Evolutionary conservation across 2,888 invertebrate species (phyloP).

Genomic region (Halictus quadricinctus): DNA sequence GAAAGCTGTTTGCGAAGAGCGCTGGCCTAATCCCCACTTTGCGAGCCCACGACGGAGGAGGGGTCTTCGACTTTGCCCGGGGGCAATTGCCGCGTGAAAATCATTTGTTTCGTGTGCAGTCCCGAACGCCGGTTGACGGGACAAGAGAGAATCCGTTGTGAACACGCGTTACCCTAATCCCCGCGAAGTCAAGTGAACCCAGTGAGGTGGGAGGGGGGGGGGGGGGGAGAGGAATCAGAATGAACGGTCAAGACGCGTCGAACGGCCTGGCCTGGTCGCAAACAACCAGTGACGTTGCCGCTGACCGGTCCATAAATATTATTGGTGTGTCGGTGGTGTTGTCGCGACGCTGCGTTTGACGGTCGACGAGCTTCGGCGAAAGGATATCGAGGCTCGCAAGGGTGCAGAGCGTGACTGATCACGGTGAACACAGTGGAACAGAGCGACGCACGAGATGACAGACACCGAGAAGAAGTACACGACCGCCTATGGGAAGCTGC

Average conservation of each 20-base stretch:
- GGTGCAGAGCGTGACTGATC: background rate
- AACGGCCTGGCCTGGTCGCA: slow-evolving; percentile 21
- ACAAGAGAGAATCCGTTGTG: background rate
- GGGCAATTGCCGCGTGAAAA: background rate
- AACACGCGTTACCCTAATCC: background rate
- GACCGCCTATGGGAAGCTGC: slow-evolving; percentile 87
- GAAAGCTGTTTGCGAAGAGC: background rate
- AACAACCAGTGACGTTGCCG: slow-evolving; percentile 39
- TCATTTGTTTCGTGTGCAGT: slow-evolving; percentile 10
- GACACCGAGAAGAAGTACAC: slow-evolving; percentile 84
- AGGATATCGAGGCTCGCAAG: background rate
- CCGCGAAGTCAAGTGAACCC: background rate
- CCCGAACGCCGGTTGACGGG: background rate
- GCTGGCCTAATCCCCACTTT: background rate
- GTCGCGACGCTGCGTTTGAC: slow-evolving; percentile 35
- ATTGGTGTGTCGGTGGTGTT: slow-evolving; percentile 53
- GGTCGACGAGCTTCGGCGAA: slow-evolving; percentile 20
- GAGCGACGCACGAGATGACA: slow-evolving; percentile 68
- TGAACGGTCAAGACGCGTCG: slow-evolving; percentile 31
- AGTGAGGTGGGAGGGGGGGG: slow-evolving; percentile 14
- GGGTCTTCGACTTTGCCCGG: background rate
- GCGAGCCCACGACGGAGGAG: background rate
- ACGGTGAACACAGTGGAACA: background rate
- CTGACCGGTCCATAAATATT: slow-evolving; percentile 66
- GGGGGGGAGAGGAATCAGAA: slow-evolving; percentile 27